Percentiles rank a stretch among this genome's conserved stretches.
phyloP scores from a whole-genome alignment of 2,797 vertebrate species.

The Falco naumanni region DNA sequence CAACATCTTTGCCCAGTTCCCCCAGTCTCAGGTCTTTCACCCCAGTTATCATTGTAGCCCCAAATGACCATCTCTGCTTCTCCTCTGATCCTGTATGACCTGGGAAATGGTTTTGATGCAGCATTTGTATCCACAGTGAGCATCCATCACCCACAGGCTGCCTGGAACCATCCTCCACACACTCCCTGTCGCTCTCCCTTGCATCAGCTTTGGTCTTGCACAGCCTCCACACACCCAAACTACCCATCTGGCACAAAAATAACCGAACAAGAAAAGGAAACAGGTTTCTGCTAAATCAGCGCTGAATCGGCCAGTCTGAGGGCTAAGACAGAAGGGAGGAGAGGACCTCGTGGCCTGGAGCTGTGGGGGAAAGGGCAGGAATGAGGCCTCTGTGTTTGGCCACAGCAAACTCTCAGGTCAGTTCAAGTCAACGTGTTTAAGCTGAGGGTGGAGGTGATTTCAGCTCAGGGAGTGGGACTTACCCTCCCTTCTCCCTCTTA shows the following conservation, averaged over 20 bases:
- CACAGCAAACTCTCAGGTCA: background rate
- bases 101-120: background rate
- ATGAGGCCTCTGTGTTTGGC: background rate
- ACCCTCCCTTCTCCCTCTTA: background rate
- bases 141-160: background rate
- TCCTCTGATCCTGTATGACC: background rate
- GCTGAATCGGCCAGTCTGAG: background rate
- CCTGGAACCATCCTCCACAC: background rate
- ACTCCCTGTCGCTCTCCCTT: fast-evolving
- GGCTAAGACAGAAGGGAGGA: background rate
- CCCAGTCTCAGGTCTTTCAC: background rate
- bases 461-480: background rate
- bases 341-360: background rate
- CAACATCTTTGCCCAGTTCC: background rate
- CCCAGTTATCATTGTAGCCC: background rate
- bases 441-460: background rate
- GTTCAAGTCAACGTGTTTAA: background rate
- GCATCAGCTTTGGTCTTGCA: background rate
- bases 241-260: background rate
- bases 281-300: background rate
- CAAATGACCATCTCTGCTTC: background rate
- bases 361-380: background rate
- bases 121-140: background rate
- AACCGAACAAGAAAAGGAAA: background rate
- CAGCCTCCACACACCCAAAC: background rate